Evolutionary conservation across 2,113 vertebrate genomes (phyloP), one percentile per base, ranked within the genome.

Genomic region (Illadopsis cleaveri): DNA sequence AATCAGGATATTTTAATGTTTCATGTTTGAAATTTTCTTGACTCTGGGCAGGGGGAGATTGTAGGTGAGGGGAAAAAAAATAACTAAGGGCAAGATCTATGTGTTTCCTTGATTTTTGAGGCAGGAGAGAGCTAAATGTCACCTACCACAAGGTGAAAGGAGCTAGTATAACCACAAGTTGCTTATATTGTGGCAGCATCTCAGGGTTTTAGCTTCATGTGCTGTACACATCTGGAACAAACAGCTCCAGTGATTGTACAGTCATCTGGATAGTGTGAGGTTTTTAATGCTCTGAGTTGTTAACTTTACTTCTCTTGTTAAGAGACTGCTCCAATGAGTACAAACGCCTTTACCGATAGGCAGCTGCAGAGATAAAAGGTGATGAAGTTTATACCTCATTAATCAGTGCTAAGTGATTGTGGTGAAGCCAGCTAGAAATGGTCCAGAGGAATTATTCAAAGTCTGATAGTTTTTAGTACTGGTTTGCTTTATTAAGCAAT

Each of bases 11-110:
- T 31, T 92, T 76, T 57, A 68, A 31, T 47, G 22, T 81, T 88
- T 65, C 30, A 15, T 57, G 16, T 57, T 90, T 61, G 38, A 80
- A 90, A 81, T 58, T 37, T 80, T 9, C 50, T 89, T 62, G 35
- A 5, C 25, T 84, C 1, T 0, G 4, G 18, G 45, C 6, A 38
- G 2, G 1, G 3, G 5, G 10, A 75, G 15, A 15, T 7, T 75
- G 19, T 42, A 88, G 48, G 30, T 68, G 24, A 64, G 30, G 6
- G 14, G 3, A 20, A 14, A 50, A 68, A 82, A 58, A 37, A 57
- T 4, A 86, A 53, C 11, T 8, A 53, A 57, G 10, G 30, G 14
- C 9, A 77, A 73, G 24, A 62, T 35, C n/a, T 38, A 11, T 2
- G 0, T 40, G 4, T 72, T 90, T 80, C 33, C 12, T 5, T 18